phyloP scores from a whole-genome alignment of 2,888 invertebrate species.

The Parnassius glacialis region DNA sequence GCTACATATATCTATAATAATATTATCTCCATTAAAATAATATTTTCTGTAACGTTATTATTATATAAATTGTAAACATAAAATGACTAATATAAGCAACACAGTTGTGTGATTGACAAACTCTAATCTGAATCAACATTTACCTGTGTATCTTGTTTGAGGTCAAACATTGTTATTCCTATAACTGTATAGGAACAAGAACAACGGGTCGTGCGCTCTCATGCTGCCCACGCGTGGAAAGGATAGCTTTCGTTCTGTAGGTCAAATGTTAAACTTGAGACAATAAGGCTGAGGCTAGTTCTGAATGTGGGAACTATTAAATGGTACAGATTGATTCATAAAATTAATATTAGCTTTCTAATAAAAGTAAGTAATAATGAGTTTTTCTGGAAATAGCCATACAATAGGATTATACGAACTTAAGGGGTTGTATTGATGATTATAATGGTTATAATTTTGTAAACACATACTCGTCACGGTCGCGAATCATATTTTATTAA shows the following conservation, averaged over 20 bases:
- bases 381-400: no score
- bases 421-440: no score
- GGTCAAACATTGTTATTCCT: slow-evolving; percentile 24
- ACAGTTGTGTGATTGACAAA: slow-evolving; percentile 20
- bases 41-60: not conserved
- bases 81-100: not conserved
- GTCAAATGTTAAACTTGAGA: slow-evolving; percentile 8
- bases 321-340: no score
- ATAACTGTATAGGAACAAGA: slow-evolving; percentile 20
- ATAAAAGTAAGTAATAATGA: no score
- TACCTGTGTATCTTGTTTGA: slow-evolving; percentile 17
- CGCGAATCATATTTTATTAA: no score
- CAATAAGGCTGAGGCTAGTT: not conserved
- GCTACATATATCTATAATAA: no score
- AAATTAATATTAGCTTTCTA: no score
- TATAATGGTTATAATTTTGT: no score
- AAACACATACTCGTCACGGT: no score
- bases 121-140: slow-evolving; percentile 18
- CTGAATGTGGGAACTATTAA: not conserved
- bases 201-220: slow-evolving; percentile 14
- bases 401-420: no score
- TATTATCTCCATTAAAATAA: not conserved
- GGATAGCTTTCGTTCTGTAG: slow-evolving; percentile 12
- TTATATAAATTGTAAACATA: not conserved
- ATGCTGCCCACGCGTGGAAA: slow-evolving; percentile 22